Percentiles rank a stretch among this genome's conserved stretches.
phyloP scores from a whole-genome alignment of 2,797 vertebrate genomes.

The Siniperca undulata region DNA sequence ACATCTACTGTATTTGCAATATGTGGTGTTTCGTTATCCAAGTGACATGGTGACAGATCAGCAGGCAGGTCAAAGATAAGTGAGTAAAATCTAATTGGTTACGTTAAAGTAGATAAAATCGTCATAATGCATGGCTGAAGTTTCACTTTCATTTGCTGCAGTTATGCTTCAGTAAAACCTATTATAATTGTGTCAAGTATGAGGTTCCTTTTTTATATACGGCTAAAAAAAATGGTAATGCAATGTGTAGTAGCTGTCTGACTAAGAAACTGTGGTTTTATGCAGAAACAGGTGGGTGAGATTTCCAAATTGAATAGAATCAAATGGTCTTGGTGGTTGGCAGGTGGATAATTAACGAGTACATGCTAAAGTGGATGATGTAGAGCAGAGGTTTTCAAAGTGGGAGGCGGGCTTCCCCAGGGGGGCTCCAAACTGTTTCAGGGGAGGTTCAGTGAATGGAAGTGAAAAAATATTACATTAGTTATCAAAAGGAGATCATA shows the following conservation, averaged over 20 bases:
- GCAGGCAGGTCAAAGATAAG: slow-evolving; percentile 32
- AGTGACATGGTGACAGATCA: slow-evolving; percentile 22
- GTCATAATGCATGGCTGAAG: slow-evolving; percentile 1
- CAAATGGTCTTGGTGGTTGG: slow-evolving; percentile 11
- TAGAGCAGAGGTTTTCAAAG: neutral
- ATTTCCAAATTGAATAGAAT: slow-evolving; percentile 36
- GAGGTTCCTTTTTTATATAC: neutral
- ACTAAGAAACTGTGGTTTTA: neutral
- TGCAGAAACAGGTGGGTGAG: slow-evolving; percentile 39
- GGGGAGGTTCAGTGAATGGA: too few relatives aligned
- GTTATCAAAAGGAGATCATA: too few relatives aligned
- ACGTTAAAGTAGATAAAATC: slow-evolving; percentile 30
- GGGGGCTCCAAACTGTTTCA: too few relatives aligned
- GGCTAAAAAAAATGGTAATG: slow-evolving; percentile 2
- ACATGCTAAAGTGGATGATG: slow-evolving; percentile 46
- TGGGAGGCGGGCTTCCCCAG: too few relatives aligned
- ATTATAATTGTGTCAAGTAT: slow-evolving; percentile 21
- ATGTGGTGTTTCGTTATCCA: slow-evolving; percentile 11
- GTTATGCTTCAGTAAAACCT: slow-evolving; percentile 17
- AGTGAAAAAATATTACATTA: too few relatives aligned
- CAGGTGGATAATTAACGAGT: slow-evolving; percentile 45
- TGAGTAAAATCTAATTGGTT: slow-evolving; percentile 22
- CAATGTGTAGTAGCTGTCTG: slow-evolving; percentile 1
- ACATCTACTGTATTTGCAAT: slow-evolving; percentile 21
- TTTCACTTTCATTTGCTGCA: slow-evolving; percentile 22